Evolutionary conservation across 2,797 vertebrate species (phyloP).

Genomic region (Tapirus indicus): DNA sequence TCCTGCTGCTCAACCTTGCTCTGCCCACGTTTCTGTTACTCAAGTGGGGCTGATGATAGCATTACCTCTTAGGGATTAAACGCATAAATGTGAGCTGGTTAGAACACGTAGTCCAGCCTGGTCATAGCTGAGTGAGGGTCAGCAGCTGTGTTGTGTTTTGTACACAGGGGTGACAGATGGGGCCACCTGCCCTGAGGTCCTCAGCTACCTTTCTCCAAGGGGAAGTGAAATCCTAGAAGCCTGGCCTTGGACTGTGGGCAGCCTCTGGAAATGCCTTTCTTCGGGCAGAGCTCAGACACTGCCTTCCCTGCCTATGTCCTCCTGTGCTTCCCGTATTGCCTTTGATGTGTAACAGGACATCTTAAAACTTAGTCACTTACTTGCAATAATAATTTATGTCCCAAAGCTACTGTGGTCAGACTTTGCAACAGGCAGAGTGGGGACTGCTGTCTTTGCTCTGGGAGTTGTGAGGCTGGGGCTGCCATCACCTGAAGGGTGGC

Average conservation of each 20-base stretch:
- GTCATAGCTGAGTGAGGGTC: neutral
- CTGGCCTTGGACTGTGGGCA: neutral
- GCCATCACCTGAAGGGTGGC: neutral
- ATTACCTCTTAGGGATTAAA: fast-evolving
- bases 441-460: neutral
- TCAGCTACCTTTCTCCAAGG: no score
- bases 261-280: neutral
- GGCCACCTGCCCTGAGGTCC: neutral
- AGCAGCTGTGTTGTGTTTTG: no score
- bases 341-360: neutral
- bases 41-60: fast-evolving
- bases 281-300: neutral
- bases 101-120: fast-evolving
- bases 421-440: fast-evolving
- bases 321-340: fast-evolving
- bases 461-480: no score
- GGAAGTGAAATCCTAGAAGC: neutral
- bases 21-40: neutral
- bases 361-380: no score
- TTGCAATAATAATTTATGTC: fast-evolving
- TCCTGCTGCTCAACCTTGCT: neutral
- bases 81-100: neutral
- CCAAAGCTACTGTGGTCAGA: neutral
- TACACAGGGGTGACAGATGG: fast-evolving
- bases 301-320: neutral